Evolutionary conservation across 2,113 vertebrate species (phyloP).

Genomic region (Pygathrix nemaeus): DNA sequence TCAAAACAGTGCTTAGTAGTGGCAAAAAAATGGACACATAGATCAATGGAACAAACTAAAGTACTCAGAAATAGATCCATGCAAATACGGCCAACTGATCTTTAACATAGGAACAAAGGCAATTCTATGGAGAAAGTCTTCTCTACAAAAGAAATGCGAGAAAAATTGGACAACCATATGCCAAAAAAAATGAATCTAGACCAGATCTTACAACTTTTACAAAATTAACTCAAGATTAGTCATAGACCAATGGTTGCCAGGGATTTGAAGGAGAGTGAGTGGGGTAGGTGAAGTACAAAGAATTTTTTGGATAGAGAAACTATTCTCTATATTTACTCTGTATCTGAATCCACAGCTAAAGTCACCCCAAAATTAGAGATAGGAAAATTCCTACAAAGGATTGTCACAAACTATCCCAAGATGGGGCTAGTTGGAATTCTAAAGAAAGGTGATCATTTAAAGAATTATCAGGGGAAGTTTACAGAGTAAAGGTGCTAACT

Average conservation of each 20-base stretch:
- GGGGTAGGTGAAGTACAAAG: neutral
- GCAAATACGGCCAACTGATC: neutral
- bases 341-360: neutral
- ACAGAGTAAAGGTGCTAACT: neutral
- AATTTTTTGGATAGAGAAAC: neutral
- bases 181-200: neutral
- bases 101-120: neutral
- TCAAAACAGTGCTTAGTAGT: neutral
- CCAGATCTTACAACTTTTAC: neutral
- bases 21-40: neutral
- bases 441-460: neutral
- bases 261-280: neutral
- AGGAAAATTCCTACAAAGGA: neutral
- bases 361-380: neutral
- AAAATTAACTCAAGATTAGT: neutral
- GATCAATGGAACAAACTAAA: neutral
- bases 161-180: neutral
- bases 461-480: neutral
- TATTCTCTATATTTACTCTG: neutral
- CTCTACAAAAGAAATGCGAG: neutral
- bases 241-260: neutral
- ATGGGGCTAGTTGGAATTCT: neutral
- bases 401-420: neutral
- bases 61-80: neutral
- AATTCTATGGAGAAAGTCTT: neutral